Evolutionary conservation across 2,797 vertebrate genomes (phyloP), one percentile per base, ranked within the genome.

Genomic region (Nannoperca australis): DNA sequence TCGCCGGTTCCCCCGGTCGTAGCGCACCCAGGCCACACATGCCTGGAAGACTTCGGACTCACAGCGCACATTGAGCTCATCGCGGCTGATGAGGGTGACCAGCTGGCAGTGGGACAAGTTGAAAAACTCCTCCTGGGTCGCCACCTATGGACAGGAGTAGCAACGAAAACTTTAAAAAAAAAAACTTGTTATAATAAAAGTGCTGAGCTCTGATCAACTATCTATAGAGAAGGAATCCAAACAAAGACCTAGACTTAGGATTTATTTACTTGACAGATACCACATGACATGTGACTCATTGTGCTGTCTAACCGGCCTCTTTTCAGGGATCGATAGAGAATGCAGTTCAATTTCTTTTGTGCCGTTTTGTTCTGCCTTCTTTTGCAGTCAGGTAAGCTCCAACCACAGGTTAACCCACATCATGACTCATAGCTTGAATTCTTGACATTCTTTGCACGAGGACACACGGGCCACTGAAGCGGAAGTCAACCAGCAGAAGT

Each of bases 31-130:
- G 30, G 96, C 94, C 91, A 98, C 96, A 15, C 98, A 99, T 0
- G 98, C 98, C 42, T 98, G 97, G 92, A 98, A 99, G 64, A 99
- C 98, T 79, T 98, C 97, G 0, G 97, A 99, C 91, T 99, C 98
- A 5, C 98, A 98, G 83, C 97, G 98, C 51, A 99, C 98, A 7
- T 99, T 99, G 73, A 99, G 95, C 89, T 99, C 98, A 0, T 99
- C 98, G 0, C 97, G 96, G 90, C 97, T 98, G 90, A 99, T 96
- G 73, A 99, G 96, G 0, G 95, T 96, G 73, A 96, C 98, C 84
- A 99, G 95, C 88, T 99, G 97, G 92, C 98, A 99, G 78, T 97
- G 98, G 0, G 97, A 96, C 8, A 99, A 91, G 85, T 97, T 97
- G 83, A 99, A 98, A 91, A 99, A 99, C 63, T 99, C 98, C 79